A percentile compares a stretch with the other conserved stretches of the same genome.
Evolutionary conservation across 2,113 vertebrate species (phyloP).

Genomic region (Microtus pennsylvanicus): DNA sequence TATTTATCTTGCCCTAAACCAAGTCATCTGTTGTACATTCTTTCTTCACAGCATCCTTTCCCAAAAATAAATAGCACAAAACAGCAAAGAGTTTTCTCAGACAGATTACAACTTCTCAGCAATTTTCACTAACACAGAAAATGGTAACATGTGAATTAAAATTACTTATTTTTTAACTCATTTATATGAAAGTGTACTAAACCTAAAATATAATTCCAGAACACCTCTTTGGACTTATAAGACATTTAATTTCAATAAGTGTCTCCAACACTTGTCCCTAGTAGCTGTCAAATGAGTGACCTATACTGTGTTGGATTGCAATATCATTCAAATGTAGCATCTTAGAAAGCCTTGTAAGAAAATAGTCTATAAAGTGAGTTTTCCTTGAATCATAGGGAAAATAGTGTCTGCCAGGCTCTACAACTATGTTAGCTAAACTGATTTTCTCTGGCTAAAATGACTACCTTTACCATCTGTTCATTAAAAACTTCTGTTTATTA

Average conservation of each 20-base stretch:
- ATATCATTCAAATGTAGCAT: slow-evolving; percentile 19
- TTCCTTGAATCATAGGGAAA: neutral
- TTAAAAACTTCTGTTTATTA: slow-evolving; percentile 62
- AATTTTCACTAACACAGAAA: slow-evolving; percentile 62
- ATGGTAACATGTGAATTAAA: slow-evolving; percentile 72
- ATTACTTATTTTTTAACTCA: slow-evolving; percentile 73
- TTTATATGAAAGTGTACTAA: slow-evolving; percentile 72
- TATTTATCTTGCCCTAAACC: slow-evolving; percentile 54
- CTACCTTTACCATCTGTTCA: slow-evolving; percentile 62
- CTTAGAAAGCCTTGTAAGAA: slow-evolving; percentile 50
- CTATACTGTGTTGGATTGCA: neutral
- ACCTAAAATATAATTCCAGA: slow-evolving; percentile 61
- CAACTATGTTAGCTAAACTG: slow-evolving; percentile 39
- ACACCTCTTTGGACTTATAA: slow-evolving; percentile 64
- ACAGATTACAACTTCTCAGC: slow-evolving; percentile 70
- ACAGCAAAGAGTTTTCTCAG: slow-evolving; percentile 55
- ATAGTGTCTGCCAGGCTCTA: slow-evolving; percentile 52
- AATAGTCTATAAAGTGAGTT: slow-evolving; percentile 9
- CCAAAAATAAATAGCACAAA: slow-evolving; percentile 69
- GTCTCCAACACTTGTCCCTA: slow-evolving; percentile 47
- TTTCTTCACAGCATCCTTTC: slow-evolving; percentile 25
- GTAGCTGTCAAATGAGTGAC: slow-evolving; percentile 45
- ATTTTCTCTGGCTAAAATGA: slow-evolving; percentile 65
- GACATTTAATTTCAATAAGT: slow-evolving; percentile 32
- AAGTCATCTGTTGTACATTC: slow-evolving; percentile 41